Base-by-base conservation (phyloP, 2,888 invertebrate genomes). In the Monopis laevigella region DNA sequence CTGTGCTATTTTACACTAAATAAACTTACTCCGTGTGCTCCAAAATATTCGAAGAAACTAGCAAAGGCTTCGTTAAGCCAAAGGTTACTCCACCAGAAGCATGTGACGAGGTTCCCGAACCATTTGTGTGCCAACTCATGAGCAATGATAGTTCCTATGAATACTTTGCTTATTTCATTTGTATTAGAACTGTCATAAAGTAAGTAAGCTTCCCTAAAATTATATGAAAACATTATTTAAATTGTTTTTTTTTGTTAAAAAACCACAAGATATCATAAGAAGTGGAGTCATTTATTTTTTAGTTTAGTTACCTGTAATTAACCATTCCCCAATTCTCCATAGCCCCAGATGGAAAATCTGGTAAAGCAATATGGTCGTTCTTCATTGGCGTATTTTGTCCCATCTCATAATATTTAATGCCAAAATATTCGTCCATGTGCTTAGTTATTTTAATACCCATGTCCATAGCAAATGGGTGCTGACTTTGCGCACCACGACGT, bases 251-350 rank as follows among this genome's bases (percentile, higher is more conserved):
- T n/a, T 11, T 17, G 21, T 1, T 11, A 36, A 5, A 24, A 24
- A 24, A 24, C 10, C 24, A 24, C 24, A 7, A 10, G 24, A 8
- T 21, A 21, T 8, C 5, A 21, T 21, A 5, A 21, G 8, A 21
- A 21, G 8, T 21, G 5, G 24, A 21, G 24, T 5, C 24, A 5
- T 21, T 21, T n/a, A n/a, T n/a, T n/a, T n/a, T n/a, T n/a, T n/a
- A n/a, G n/a, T n/a, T n/a, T n/a, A n/a, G 24, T 43, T 61, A 86
- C 87, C 85, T 85, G 75, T 90, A 93, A 16, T 90, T 91, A 2
- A 91, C 86, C 58, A 92, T 82, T 45, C 92, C 93, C 91, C 92
- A 92, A 63, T 93, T 92, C 63, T 92, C 92, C 92, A 92, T 92
- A 48, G 92, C 92, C 49, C 89, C 89, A 48, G 88, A 86, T 7